Evolutionary conservation across 2,797 vertebrate species (phyloP), one percentile per base, ranked within the genome.

Genomic region (Rhodeus uyekii): DNA sequence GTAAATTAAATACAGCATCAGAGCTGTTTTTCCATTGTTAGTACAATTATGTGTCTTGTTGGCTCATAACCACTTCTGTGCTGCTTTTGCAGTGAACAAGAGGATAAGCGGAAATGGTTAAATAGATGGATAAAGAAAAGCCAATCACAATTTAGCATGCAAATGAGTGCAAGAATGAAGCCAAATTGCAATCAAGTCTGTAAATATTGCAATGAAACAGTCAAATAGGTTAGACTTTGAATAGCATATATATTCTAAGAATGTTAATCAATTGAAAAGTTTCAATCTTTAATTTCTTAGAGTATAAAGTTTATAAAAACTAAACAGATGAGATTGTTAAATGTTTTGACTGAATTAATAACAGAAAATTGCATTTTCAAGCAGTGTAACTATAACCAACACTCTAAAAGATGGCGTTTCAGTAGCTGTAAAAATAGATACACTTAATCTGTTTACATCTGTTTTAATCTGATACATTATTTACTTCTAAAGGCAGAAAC

Each of bases 381-480:
- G 7, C 60, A 64, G 7, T 8, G 53, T 44, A 79, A 42, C 14
- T 6, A 24, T 58, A 60, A 44, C 19, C 29, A 60, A n/a, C n/a
- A 22, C 38, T 46, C 27, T 44, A 50, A 19, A 60, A n/a, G 3
- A 60, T 38, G 16, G n/a, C 12, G 22, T 73, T 74, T 29, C 4
- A 22, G 5, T 53, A 48, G 44, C 60, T 53, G 12, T 42, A 29
- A 27, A 61, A 61, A 65, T 24, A 55, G 12, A 53, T 81, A 0
- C 22, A 32, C 71, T 42, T 50, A 53, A 81, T 65, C 46, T 75
- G 18, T 12, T 34, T n/a, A n/a, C n/a, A n/a, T n/a, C n/a, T n/a
- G n/a, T n/a, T n/a, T n/a, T 76, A n/a, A 24, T 42, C 74, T 39
- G 10, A 73, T 73, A 27, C 16, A 19, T 64, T 64, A 71, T 71